phyloP scores from a whole-genome alignment of 2,888 invertebrate genomes.

The Penaeus monodon region DNA sequence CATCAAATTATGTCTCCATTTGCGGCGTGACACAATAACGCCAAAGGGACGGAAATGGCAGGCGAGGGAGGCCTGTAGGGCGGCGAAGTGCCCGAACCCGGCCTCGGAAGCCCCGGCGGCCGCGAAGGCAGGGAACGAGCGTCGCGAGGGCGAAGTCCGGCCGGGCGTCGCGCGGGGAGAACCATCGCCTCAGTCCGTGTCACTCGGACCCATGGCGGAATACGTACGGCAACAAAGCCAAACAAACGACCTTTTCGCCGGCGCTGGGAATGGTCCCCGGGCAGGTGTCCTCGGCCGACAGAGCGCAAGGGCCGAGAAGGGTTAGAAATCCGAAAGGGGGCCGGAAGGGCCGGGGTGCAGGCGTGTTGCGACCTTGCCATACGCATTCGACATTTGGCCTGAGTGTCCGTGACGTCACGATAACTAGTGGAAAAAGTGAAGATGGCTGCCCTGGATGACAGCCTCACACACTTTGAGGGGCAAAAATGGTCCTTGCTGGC shows the following conservation, averaged over 20 bases:
- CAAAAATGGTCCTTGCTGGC: slow-evolving; percentile 70
- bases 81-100: neutral
- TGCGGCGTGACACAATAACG: slow-evolving; percentile 17
- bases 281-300: neutral
- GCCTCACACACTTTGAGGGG: slow-evolving; percentile 70
- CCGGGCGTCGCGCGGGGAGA: slow-evolving; percentile 25
- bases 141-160: neutral
- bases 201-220: slow-evolving; percentile 39
- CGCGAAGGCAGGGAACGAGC: neutral
- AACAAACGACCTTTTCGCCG: slow-evolving; percentile 46
- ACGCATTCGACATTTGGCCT: slow-evolving; percentile 58
- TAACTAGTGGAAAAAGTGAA: slow-evolving; percentile 67
- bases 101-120: neutral
- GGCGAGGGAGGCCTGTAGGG: too few species aligned
- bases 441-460: slow-evolving; percentile 71
- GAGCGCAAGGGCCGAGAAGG: neutral
- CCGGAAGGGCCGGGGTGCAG: neutral
- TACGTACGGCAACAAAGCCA: slow-evolving; percentile 61
- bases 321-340: neutral
- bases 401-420: slow-evolving; percentile 65
- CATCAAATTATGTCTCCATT: slow-evolving; percentile 20
- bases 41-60: neutral
- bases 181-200: slow-evolving; percentile 52
- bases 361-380: slow-evolving; percentile 39
- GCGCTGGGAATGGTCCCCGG: neutral